Evolutionary conservation across 1,140 invertebrate species (phyloP).

Genomic region (Scaptomyza graminum): DNA sequence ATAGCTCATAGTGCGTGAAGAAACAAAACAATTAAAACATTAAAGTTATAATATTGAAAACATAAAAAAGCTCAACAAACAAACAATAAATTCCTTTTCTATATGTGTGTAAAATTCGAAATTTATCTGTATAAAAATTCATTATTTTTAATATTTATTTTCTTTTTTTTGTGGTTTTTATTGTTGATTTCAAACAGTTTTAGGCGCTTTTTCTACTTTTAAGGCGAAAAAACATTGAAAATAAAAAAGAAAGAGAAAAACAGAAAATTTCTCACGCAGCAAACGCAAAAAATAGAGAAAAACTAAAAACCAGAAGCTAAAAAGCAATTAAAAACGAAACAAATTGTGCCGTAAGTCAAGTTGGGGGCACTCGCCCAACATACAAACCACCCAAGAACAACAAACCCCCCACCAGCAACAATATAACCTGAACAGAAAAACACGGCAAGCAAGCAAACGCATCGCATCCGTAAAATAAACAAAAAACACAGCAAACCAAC

Average conservation of each 20-base stretch:
- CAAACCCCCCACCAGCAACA: too few species aligned
- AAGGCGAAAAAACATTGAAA: slow-evolving; percentile 5
- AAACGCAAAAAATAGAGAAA: slow-evolving; percentile 16
- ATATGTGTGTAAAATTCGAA: not conserved
- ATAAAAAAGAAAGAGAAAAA: slow-evolving; percentile 2
- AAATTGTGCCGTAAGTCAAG: slow-evolving; percentile 78
- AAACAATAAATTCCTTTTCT: not conserved
- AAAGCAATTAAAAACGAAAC: slow-evolving; percentile 76
- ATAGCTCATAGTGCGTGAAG: slow-evolving; percentile 13
- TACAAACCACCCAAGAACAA: slow-evolving; percentile 15
- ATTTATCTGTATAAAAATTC: slow-evolving; percentile 8
- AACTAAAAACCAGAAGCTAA: slow-evolving; percentile 50
- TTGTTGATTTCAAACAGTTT: slow-evolving; percentile 34
- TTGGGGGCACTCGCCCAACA: slow-evolving; percentile 66
- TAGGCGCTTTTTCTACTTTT: slow-evolving; percentile 18
- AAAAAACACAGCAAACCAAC: not conserved
- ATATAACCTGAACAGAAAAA: slow-evolving; percentile 1
- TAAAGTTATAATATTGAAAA: slow-evolving; percentile 18
- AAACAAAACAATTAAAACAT: slow-evolving; percentile 11
- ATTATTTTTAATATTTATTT: slow-evolving; percentile 5
- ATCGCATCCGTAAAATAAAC: slow-evolving; percentile 16
- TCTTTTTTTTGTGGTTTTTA: slow-evolving; percentile 28
- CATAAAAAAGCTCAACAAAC: slow-evolving; percentile 14
- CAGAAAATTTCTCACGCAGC: slow-evolving; percentile 2
- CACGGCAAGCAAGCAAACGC: slow-evolving; percentile 3